Evolutionary conservation across 2,113 vertebrate species (phyloP), one percentile per base, ranked within the genome.

Genomic region (Alethe castanea): DNA sequence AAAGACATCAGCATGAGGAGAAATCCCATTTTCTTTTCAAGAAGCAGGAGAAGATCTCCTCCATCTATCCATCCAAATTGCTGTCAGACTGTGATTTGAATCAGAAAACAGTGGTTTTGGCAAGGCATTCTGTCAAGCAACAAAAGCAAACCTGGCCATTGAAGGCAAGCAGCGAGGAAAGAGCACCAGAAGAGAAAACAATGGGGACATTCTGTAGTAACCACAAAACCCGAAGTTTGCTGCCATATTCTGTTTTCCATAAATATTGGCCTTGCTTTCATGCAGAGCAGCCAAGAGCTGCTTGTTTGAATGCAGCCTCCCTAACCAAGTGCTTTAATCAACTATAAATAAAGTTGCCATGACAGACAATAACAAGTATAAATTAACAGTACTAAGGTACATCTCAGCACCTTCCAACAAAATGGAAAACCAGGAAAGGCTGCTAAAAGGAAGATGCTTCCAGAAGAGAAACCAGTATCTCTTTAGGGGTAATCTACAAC

Each of bases 141-240:
- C 88, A 78, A 81, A 92, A 88, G 64, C 64, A 88, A 96, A 97
- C 94, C 93, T 97, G 93, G 88, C 79, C 65, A 81, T 33, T 86
- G 91, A 81, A 92, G 83, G 47, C 56, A 14, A 56, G 77, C 2
- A 5, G 52, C 1, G 11, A 80, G 76, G 71, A 71, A 74, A 92
- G 56, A 22, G 25, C 66, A 88, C 28, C 56, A 95, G 79, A 33
- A 93, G 86, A 47, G 36, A 90, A 95, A 93, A 95, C 93, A 96
- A 96, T 88, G 81, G 82, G 81, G 81, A 92, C 77, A 81, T 95
- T 94, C 92, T 92, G 79, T 81, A 95, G 93, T 96, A 96, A 96
- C 94, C 90, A 90, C 90, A 93, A 93, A 96, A 1, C 28, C 82
- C 60, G 1, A 90, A 81, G 79, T 81, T 96, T 96, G 80, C 79